Base-by-base conservation (phyloP, 2,888 invertebrate species). In the Hyppa rectilinea region DNA sequence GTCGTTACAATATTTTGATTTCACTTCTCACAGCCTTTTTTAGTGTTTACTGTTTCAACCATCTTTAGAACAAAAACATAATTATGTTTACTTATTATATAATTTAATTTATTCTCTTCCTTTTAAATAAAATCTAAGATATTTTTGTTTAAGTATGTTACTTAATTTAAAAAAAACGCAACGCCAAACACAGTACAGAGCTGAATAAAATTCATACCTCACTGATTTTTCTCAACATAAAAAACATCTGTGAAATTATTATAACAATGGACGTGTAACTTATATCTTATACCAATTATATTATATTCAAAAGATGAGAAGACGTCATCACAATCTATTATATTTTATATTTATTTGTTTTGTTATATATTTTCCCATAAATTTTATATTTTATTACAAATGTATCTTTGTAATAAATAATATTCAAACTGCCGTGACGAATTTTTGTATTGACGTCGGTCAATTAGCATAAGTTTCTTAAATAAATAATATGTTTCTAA, bases 251-350 rank as follows among this genome's bases (percentile, higher is more conserved):
- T 47, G 38, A 76, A 68, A 79, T 82, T 76, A 83, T 12, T 70
- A 68, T 84, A 82, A 83, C 82, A 83, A 83, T 83, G 36, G 82
- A 58, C 59, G 20, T 75, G 59, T 70, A 62, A 78, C 59, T 67
- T 45, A 64, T 77, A 83, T 71, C 56, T 70, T 64, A 58, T 60
- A 49, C 31, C 47, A 71, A 75, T 73, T 76, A 71, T 71, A 67
- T 70, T 63, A 72, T 58, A 67, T 67, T 72, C 64, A 63, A 64
- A 63, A 72, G 47, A 55, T n/a, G 56, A 60, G 26, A 56, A 52
- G 79, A 76, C 82, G 82, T 82, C 80, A 84, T 71, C 47, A 38
- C 36, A 55, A 47, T 50, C 40, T 50, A 49, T 63, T 75, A 63
- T 36, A 47, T 26, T 50, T 62, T 75, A 20, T 38, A 52, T 69